Conservation (phyloP, 2,888 invertebrate genomes). For the Scrobipalpa costella region DNA sequence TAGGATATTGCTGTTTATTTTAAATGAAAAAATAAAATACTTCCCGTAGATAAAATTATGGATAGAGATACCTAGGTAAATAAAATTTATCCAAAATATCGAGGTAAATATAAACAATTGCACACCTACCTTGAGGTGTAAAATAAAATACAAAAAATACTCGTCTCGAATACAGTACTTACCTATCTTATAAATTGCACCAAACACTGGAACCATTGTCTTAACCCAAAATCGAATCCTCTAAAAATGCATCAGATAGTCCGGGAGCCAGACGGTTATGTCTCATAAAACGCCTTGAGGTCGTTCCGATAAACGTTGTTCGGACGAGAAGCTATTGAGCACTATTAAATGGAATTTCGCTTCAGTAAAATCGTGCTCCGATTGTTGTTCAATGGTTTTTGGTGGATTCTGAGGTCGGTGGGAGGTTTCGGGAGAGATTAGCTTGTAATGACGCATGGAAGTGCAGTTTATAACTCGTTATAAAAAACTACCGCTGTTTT, state of each 20-base stretch:
- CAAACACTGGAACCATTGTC: slow-evolving; percentile 59
- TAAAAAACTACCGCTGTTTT: too few species aligned
- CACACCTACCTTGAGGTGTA: background rate
- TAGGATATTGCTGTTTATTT: too few species aligned
- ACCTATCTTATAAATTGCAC: slow-evolving; percentile 40
- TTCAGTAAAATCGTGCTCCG: slow-evolving; percentile 36
- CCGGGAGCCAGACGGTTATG: slow-evolving; percentile 60
- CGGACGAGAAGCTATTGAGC: slow-evolving; percentile 45
- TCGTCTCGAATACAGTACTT: slow-evolving; percentile 22
- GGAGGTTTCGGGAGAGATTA: slow-evolving; percentile 5
- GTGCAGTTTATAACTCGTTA: too few species aligned
- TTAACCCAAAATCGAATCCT: slow-evolving; percentile 69
- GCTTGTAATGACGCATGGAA: background rate
- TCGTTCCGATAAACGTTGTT: slow-evolving; percentile 57
- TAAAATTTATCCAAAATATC: too few species aligned
- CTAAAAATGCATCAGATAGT: slow-evolving; percentile 75
- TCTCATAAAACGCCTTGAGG: slow-evolving; percentile 74
- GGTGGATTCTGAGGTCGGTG: slow-evolving; percentile 32
- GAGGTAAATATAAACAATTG: too few species aligned
- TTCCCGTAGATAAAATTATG: too few species aligned
- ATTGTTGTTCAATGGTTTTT: slow-evolving; percentile 38
- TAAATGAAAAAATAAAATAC: too few species aligned
- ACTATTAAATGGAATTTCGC: slow-evolving; percentile 42
- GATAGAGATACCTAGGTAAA: too few species aligned
- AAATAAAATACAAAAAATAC: background rate